These are phyloP conservation scores for Thomomys bottae DNA, from an alignment of 2,113 vertebrate species.

Conservation along the genomic window DNA sequence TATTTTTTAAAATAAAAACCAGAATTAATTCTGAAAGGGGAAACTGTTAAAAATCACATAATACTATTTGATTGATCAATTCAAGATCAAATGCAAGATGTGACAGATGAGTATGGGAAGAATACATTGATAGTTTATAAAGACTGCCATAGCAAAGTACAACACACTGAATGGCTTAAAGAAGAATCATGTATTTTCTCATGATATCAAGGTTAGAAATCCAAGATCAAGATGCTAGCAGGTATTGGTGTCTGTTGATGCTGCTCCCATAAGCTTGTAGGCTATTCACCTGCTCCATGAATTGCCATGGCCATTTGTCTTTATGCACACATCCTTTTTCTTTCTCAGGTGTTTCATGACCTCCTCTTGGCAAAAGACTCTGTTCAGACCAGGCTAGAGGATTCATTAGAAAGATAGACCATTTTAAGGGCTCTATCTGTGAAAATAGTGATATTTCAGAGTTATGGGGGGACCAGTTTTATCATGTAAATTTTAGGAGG, in stretches of 20 bases:
- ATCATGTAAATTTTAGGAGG: not conserved
- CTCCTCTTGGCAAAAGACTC: not conserved
- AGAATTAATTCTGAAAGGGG: not conserved
- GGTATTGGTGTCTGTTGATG: not conserved
- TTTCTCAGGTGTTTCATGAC: not conserved
- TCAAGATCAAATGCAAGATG: not conserved
- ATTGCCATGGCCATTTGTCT: not conserved
- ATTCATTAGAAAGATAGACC: not conserved
- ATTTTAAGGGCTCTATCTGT: not conserved
- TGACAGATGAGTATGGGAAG: no score
- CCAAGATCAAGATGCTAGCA: not conserved
- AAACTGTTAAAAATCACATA: not conserved
- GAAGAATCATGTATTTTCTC: not conserved
- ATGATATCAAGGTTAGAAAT: not conserved
- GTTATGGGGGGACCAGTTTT: not conserved
- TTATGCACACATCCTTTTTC: no score
- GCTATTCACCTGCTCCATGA: rapidly evolving
- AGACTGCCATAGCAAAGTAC: not conserved
- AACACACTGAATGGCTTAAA: not conserved
- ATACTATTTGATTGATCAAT: not conserved
- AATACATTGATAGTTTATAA: not conserved
- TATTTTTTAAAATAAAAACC: not conserved
- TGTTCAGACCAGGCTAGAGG: not conserved
- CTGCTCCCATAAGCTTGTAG: not conserved
- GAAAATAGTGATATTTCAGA: not conserved